Evolutionary conservation across 2,797 vertebrate species (phyloP), one percentile per base, ranked within the genome.

Genomic region (Alauda arvensis): DNA sequence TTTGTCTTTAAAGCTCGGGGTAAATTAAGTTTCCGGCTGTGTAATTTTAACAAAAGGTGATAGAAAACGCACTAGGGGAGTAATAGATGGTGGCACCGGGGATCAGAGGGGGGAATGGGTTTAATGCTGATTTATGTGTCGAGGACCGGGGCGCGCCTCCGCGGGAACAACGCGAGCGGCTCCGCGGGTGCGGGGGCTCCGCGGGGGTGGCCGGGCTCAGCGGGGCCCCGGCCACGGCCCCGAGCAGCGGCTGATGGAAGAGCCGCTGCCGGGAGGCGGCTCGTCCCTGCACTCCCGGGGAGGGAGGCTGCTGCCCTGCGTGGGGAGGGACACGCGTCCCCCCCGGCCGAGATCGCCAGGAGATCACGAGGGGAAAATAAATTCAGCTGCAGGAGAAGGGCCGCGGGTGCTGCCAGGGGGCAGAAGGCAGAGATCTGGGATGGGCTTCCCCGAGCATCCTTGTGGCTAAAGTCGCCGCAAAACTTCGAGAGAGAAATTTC

Each of bases 21-120:
- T 89, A 93, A 91, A 89, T 88, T 79, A 91, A 89, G 89, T 91
- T 88, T 92, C 92, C 72, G 86, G 69, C 61, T 86, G 76, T 15
- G 66, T 92, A 89, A 91, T 93, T 89, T 78, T 79, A 91, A 92
- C 91, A 93, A 84, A 93, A 93, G 78, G 89, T 82, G 85, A 86
- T 86, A 91, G 92, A 74, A 94, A 94, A 93, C 52, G 63, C 85
- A 48, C 87, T 61, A 81, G 88, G 77, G 77, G 61, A 70, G 83
- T 87, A 90, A 89, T 79, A 67, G 77, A 70, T 52, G 77, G 37
- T 86, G 91, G 85, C 89, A 90, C 29, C 61, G 8, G 49, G 87
- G 75, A 87, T 83, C 67, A 29, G 76, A 83, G 56, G 20, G 90
- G 82, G 75, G 46, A 88, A 83, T 29, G 79, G 90, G 43, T 83